Evolutionary conservation across 2,888 invertebrate genomes (phyloP).

Genomic region (Drosophila conformis): DNA sequence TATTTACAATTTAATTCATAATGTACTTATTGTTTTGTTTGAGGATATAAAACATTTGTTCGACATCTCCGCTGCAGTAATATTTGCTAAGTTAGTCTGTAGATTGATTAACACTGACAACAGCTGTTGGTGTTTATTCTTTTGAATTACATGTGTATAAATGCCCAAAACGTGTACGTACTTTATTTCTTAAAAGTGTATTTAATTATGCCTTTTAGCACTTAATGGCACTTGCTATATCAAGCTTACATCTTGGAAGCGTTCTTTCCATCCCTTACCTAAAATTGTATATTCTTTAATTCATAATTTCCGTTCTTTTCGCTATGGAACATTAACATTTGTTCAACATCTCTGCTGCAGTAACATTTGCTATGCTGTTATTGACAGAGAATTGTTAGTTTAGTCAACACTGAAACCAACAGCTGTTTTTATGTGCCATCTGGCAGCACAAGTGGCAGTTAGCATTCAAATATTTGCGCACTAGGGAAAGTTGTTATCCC

Average conservation of each 20-base stretch:
- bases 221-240: not conserved
- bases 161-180: not conserved
- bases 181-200: not conserved
- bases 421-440: conserved; percentile 13
- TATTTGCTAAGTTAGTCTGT: not conserved
- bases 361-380: not conserved
- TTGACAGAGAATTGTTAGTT: not conserved
- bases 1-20: not conserved
- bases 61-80: accelerated
- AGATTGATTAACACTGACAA: not conserved
- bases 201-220: not conserved
- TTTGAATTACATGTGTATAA: conserved; percentile 4
- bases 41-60: not conserved
- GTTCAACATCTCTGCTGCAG: not conserved
- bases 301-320: not conserved
- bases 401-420: conserved; percentile 1
- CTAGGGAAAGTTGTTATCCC: not conserved
- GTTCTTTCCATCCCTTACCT: not conserved
- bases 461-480: not conserved
- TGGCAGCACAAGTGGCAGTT: conserved; percentile 24
- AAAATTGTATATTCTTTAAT: not conserved
- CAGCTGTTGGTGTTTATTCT: conserved; percentile 12
- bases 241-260: not conserved
- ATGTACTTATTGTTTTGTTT: not conserved
- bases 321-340: not conserved